Conservation (phyloP, 2,113 vertebrate species). For the Cheirogaleus medius region DNA sequence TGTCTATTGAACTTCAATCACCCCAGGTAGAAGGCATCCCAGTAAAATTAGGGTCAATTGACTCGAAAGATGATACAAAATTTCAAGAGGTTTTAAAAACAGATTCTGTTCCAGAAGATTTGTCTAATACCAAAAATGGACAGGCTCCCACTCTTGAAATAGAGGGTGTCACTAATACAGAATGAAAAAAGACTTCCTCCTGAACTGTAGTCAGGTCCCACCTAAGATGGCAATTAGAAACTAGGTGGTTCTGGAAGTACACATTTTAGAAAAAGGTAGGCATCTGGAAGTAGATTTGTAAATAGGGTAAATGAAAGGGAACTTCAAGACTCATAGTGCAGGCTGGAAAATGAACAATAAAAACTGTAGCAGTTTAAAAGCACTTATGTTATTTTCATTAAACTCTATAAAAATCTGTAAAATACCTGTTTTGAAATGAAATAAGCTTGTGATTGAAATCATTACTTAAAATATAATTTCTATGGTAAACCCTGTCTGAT, state of each 20-base stretch:
- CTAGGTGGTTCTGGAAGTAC: not conserved
- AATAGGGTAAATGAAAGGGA: slow-evolving; percentile 13
- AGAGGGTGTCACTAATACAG: not conserved
- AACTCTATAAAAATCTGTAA: not conserved
- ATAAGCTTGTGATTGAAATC: not conserved
- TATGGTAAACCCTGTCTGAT: not conserved
- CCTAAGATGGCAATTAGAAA: not conserved
- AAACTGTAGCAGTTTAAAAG: slow-evolving; percentile 39
- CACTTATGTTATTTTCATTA: slow-evolving; percentile 38
- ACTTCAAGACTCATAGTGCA: not conserved
- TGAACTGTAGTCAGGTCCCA: not conserved
- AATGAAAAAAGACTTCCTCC: not conserved
- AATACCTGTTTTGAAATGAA: slow-evolving; percentile 47
- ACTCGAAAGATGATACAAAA: not conserved
- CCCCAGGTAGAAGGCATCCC: not conserved
- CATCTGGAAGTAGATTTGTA: slow-evolving; percentile 21
- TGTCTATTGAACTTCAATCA: not conserved
- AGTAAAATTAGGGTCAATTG: not conserved
- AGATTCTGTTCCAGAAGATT: not conserved
- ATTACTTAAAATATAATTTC: slow-evolving; percentile 45
- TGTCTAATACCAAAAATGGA: not conserved
- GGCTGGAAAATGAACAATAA: slow-evolving; percentile 66
- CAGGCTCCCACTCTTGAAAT: not conserved
- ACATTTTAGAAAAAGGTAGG: not conserved
- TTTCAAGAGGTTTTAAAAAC: not conserved